Percentiles rank a stretch among this genome's conserved stretches.
These are phyloP conservation scores for Cremastinae sp. DNA, from an alignment of 2,888 invertebrate species.

Conservation along the genomic window DNA sequence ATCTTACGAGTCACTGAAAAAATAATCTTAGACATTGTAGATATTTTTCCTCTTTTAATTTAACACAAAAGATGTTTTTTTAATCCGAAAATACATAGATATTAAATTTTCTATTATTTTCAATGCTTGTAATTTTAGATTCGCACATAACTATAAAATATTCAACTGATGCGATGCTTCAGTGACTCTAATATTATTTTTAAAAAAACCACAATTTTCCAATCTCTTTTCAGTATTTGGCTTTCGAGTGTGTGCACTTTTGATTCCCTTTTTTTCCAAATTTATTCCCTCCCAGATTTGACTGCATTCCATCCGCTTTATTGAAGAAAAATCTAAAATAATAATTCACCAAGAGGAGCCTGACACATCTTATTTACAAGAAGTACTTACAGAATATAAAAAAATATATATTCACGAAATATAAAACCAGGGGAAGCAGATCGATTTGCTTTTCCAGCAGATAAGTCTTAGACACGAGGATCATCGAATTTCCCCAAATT, in stretches of 20 bases:
- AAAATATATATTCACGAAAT: no score
- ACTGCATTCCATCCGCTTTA: not conserved
- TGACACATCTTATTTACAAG: no score
- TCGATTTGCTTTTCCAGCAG: no score
- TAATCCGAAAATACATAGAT: no score
- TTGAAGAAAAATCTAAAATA: no score
- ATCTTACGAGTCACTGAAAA: constrained; percentile 13
- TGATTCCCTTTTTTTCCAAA: constrained; percentile 16
- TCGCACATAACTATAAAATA: constrained; percentile 6
- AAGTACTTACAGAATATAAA: no score
- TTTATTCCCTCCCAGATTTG: constrained; percentile 3
- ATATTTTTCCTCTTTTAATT: constrained; percentile 11
- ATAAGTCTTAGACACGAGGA: no score
- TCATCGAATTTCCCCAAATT: no score
- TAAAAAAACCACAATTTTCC: constrained; percentile 23
- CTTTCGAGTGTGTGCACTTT: constrained; percentile 54
- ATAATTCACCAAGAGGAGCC: no score
- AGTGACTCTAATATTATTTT: constrained; percentile 31
- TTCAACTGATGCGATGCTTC: constrained; percentile 13
- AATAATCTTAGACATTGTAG: constrained; percentile 7
- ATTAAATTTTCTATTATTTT: constrained; percentile 36
- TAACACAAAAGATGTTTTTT: no score
- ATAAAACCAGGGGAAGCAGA: no score
- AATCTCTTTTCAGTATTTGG: constrained; percentile 46
- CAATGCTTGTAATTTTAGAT: constrained; percentile 16